These are phyloP conservation scores for Acyrthosiphon pisum DNA, from an alignment of 1,140 invertebrate species.

Conservation along the genomic window DNA sequence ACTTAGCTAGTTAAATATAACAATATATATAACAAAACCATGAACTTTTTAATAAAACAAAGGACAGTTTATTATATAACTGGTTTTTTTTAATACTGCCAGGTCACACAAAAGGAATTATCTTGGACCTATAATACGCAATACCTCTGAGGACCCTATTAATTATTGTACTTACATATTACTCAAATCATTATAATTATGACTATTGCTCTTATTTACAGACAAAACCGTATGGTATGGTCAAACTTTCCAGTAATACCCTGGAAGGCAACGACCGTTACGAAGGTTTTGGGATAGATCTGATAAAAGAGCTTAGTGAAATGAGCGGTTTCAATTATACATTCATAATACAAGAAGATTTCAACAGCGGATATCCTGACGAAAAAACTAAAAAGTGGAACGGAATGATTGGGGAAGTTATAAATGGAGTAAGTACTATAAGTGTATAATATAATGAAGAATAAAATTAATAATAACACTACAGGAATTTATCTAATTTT, in stretches of 20 bases:
- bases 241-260: constrained; percentile 75
- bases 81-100: not conserved
- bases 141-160: not conserved
- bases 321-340: constrained; percentile 88
- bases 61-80: not conserved
- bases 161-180: not conserved
- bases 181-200: not conserved
- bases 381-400: constrained; percentile 75
- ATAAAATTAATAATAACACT: not conserved
- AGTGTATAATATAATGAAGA: constrained; percentile 57
- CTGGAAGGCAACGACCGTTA: constrained; percentile 82
- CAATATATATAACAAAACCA: not conserved
- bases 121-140: not conserved
- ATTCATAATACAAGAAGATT: constrained; percentile 78
- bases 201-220: constrained; percentile 62
- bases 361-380: constrained; percentile 72
- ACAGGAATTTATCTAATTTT: not conserved
- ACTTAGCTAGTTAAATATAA: not conserved
- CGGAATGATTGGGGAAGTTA: constrained; percentile 86
- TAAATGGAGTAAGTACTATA: constrained; percentile 70
- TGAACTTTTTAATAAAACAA: not conserved
- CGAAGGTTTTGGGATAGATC: constrained; percentile 82
- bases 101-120: not conserved
- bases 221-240: constrained; percentile 86
- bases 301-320: constrained; percentile 77